Evolutionary conservation across 2,797 vertebrate species (phyloP).

Genomic region (Crocidura indochinensis): DNA sequence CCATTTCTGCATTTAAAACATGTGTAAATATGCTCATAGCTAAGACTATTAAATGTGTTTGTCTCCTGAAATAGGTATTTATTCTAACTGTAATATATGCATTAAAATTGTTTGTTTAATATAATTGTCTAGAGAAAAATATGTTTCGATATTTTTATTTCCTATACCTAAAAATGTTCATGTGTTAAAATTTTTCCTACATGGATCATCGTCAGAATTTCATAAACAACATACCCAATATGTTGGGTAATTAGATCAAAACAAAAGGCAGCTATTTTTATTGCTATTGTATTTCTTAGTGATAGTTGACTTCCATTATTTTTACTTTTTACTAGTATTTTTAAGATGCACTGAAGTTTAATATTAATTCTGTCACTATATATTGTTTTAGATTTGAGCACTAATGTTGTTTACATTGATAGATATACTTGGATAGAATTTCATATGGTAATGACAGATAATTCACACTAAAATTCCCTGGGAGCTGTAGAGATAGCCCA

Average conservation of each 20-base stretch:
- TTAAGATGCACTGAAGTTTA: neutral
- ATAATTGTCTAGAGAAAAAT: neutral
- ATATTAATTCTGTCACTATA: conserved; percentile 17
- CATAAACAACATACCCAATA: neutral
- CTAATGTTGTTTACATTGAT: conserved; percentile 6
- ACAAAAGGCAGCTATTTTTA: conserved; percentile 45
- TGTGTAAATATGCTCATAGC: neutral
- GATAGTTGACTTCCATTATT: neutral
- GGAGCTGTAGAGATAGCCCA: too few species aligned
- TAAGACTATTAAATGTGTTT: conserved; percentile 18
- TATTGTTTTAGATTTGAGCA: neutral
- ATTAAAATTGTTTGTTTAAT: neutral
- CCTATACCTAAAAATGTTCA: neutral
- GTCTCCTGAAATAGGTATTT: conserved; percentile 40
- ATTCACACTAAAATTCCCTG: neutral
- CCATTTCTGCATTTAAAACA: neutral
- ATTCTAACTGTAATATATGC: neutral
- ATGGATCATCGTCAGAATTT: conserved; percentile 27
- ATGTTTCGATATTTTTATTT: conserved; percentile 14
- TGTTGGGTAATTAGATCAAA: conserved; percentile 12
- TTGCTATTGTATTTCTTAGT: neutral
- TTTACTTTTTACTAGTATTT: neutral
- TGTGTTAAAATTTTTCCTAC: conserved; percentile 31
- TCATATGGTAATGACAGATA: neutral
- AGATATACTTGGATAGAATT: neutral